Evolutionary conservation across 2,888 invertebrate species (phyloP).

Genomic region (Xestobium rufovillosum): DNA sequence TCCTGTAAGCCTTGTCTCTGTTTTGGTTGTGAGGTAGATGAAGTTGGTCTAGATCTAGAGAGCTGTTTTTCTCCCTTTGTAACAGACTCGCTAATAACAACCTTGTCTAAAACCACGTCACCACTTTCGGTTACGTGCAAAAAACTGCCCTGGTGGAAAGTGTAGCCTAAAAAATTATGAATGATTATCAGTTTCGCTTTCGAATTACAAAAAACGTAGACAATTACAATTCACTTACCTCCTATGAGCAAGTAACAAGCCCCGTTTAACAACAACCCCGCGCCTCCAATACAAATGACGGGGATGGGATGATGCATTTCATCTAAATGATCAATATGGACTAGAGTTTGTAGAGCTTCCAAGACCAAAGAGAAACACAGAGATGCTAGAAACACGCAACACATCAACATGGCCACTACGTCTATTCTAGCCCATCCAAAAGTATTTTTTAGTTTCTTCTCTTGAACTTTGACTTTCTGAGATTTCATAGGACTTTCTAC

Average conservation of each 20-base stretch:
- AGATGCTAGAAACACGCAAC: slow-evolving; percentile 75
- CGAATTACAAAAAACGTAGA: not conserved
- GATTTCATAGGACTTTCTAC: too few relatives aligned
- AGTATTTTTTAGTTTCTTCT: slow-evolving; percentile 68
- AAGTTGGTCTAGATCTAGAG: slow-evolving; percentile 40
- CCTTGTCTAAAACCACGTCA: slow-evolving; percentile 55
- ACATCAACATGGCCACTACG: slow-evolving; percentile 73
- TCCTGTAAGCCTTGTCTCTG: slow-evolving; percentile 53
- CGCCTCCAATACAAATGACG: slow-evolving; percentile 63
- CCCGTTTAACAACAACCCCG: slow-evolving; percentile 66
- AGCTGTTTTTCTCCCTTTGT: slow-evolving; percentile 44
- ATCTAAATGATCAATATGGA: slow-evolving; percentile 65
- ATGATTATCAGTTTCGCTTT: slow-evolving; percentile 3
- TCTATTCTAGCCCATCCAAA: slow-evolving; percentile 91
- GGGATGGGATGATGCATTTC: slow-evolving; percentile 67
- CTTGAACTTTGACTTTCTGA: slow-evolving; percentile 40
- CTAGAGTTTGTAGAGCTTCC: slow-evolving; percentile 72
- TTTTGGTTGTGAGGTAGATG: slow-evolving; percentile 32
- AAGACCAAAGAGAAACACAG: slow-evolving; percentile 74
- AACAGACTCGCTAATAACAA: slow-evolving; percentile 39
- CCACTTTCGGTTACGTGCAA: slow-evolving; percentile 56
- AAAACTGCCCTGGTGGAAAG: slow-evolving; percentile 64
- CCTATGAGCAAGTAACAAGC: slow-evolving; percentile 75
- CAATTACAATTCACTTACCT: slow-evolving; percentile 44
- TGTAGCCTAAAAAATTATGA: slow-evolving; percentile 46